Evolutionary conservation across 2,888 invertebrate species (phyloP), one percentile per base, ranked within the genome.

Genomic region (Philaethria dido): DNA sequence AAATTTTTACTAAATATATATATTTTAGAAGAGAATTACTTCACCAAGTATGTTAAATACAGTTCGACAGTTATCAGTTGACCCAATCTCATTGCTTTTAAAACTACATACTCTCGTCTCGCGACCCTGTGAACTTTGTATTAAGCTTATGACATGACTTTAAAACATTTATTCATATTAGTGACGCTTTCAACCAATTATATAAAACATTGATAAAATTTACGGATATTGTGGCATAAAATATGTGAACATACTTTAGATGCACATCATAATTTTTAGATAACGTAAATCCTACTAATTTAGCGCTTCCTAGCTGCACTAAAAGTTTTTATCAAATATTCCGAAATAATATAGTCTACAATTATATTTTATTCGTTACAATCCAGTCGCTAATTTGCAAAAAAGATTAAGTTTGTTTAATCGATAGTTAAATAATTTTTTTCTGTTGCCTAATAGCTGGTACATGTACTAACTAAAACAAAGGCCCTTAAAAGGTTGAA

Each of bases 71-170:
- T 78, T 85, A 89, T 90, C 89, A 72, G 70, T 72, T 85, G 88
- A 87, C 89, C 89, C 83, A 81, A 90, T 90, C 91, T 90, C 80
- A 69, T 74, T 74, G 66, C 62, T 75, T 74, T 75, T 77, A 75
- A 65, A 77, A 75, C 73, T 74, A 75, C 73, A 70, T 72, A 71
- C 70, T 68, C 71, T 64, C 67, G 64, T 69, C 73, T 69, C 67
- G 77, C 78, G 81, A 84, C 72, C 74, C 74, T 74, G 70, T 76
- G 75, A 76, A 74, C 73, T 75, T 75, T 74, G 65, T 54, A 71
- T 68, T 69, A 70, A 66, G 33, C 57, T 67, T 67, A 69, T 54
- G 47, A 66, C 47, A 62, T 18, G 20, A 20, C n/a, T 20, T 55
- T 39, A 69, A 60, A 63, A 54, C 22, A 60, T 63, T 22, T 52